These are phyloP conservation scores for Sarcophaga peregrina DNA, from an alignment of 1,140 invertebrate species.

Conservation along the genomic window DNA sequence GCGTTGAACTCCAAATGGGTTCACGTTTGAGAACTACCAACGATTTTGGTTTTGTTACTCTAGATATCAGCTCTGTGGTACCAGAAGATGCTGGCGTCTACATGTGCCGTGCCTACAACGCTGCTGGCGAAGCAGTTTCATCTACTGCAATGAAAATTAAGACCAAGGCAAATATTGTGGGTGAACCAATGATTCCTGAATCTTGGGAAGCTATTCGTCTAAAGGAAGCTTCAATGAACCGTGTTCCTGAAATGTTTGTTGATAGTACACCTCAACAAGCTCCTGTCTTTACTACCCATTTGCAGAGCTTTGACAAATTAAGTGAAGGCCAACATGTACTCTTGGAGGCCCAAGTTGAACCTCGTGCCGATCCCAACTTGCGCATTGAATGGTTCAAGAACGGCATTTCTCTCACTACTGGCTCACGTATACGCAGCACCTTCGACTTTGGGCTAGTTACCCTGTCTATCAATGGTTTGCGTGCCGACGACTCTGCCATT, in stretches of 20 bases:
- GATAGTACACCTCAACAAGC: slow-evolving; percentile 85
- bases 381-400: slow-evolving; percentile 94
- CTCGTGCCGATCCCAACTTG: slow-evolving; percentile 94
- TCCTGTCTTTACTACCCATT: slow-evolving; percentile 90
- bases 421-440: slow-evolving; percentile 85
- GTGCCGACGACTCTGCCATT: slow-evolving; percentile 91
- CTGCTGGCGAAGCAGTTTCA: slow-evolving; percentile 89
- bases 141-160: slow-evolving; percentile 89
- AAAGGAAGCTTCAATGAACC: slow-evolving; percentile 89
- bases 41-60: slow-evolving; percentile 93
- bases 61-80: slow-evolving; percentile 90
- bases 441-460: slow-evolving; percentile 96
- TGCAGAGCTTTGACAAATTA: slow-evolving; percentile 86
- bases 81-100: slow-evolving; percentile 92
- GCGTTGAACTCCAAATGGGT: slow-evolving; percentile 89
- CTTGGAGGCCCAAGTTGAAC: slow-evolving; percentile 94
- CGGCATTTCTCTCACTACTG: slow-evolving; percentile 84
- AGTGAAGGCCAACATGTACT: slow-evolving; percentile 91
- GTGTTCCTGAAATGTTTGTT: slow-evolving; percentile 85
- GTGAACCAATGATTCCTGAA: slow-evolving; percentile 85
- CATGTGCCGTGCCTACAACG: slow-evolving; percentile 92
- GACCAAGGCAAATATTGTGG: slow-evolving; percentile 81
- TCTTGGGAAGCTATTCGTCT: slow-evolving; percentile 90
- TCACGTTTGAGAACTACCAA: slow-evolving; percentile 89
- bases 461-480: slow-evolving; percentile 85